A percentile compares a stretch with the other conserved stretches of the same genome.
Evolutionary conservation across 1,140 invertebrate species (phyloP).

Genomic region (Zaprionus africanus): DNA sequence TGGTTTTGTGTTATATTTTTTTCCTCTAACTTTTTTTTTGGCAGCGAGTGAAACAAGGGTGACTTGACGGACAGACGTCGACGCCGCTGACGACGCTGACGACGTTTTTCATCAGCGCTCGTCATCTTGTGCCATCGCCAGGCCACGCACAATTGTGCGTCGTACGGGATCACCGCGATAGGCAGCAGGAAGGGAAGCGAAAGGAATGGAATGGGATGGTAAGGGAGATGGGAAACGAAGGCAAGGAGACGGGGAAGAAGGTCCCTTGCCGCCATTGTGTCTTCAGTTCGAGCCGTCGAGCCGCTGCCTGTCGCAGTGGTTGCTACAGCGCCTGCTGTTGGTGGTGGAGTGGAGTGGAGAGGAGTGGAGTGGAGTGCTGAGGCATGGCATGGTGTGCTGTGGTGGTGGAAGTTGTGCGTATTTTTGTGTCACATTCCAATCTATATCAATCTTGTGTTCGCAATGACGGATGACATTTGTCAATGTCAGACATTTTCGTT

Average conservation of each 20-base stretch:
- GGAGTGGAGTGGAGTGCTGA: background rate
- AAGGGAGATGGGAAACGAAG: conserved; percentile 14
- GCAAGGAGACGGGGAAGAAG: background rate
- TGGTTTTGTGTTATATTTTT: conserved; percentile 55
- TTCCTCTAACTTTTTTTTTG: conserved; percentile 28
- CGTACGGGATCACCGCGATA: conserved; percentile 33
- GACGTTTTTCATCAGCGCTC: conserved; percentile 81
- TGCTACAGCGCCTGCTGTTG: conserved; percentile 36
- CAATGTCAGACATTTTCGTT: conserved; percentile 85
- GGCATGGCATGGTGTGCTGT: conserved; percentile 28
- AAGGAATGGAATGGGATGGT: background rate
- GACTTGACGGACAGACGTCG: conserved; percentile 80
- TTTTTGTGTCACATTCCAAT: conserved; percentile 85
- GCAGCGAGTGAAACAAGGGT: conserved; percentile 65
- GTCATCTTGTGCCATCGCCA: conserved; percentile 81
- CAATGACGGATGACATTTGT: conserved; percentile 85
- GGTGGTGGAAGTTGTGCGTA: conserved; percentile 79
- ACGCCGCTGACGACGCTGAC: conserved; percentile 41
- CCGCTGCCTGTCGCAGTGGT: conserved; percentile 39
- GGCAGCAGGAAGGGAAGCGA: background rate
- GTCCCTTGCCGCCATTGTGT: conserved; percentile 57
- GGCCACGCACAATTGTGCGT: conserved; percentile 57
- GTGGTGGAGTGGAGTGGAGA: conserved; percentile 24
- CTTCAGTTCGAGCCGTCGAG: conserved; percentile 28
- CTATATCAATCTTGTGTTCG: conserved; percentile 85